phyloP scores from a whole-genome alignment of 2,797 vertebrate species.

The Todus mexicanus region DNA sequence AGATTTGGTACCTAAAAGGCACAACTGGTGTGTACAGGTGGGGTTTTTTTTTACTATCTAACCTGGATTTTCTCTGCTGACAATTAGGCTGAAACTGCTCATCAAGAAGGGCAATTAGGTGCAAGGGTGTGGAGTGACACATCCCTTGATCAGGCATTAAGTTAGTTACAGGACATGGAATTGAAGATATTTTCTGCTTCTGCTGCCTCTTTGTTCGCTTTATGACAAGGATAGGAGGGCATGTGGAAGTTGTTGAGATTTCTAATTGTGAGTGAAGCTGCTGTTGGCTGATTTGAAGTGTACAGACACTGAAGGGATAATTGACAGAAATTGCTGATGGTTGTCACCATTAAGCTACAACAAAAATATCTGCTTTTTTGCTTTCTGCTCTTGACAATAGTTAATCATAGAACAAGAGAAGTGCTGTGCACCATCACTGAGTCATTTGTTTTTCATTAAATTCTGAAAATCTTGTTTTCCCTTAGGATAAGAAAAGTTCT shows the following conservation, averaged over 20 bases:
- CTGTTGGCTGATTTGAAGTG: not conserved
- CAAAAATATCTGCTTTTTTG: not conserved
- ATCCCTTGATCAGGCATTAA: not conserved
- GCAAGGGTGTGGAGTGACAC: not conserved
- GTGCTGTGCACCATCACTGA: not conserved
- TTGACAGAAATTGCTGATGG: slow-evolving; percentile 30
- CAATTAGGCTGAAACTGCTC: not conserved
- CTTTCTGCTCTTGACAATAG: slow-evolving; percentile 2
- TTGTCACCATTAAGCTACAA: slow-evolving; percentile 19
- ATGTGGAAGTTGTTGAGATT: not conserved
- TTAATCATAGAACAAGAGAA: slow-evolving; percentile 32
- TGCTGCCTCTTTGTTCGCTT: not conserved
- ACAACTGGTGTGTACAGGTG: accelerated
- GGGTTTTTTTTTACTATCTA: not conserved
- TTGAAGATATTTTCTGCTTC: not conserved
- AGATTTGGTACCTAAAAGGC: not conserved
- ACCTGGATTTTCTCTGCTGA: not conserved
- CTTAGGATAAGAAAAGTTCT: not conserved
- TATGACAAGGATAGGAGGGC: not conserved
- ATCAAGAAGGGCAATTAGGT: not conserved
- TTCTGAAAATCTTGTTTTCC: not conserved
- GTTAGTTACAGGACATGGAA: not conserved
- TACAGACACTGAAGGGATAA: not conserved
- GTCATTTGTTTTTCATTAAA: slow-evolving; percentile 51
- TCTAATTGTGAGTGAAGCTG: not conserved